phyloP scores from a whole-genome alignment of 2,113 vertebrate species.

The Callaeas wilsoni region DNA sequence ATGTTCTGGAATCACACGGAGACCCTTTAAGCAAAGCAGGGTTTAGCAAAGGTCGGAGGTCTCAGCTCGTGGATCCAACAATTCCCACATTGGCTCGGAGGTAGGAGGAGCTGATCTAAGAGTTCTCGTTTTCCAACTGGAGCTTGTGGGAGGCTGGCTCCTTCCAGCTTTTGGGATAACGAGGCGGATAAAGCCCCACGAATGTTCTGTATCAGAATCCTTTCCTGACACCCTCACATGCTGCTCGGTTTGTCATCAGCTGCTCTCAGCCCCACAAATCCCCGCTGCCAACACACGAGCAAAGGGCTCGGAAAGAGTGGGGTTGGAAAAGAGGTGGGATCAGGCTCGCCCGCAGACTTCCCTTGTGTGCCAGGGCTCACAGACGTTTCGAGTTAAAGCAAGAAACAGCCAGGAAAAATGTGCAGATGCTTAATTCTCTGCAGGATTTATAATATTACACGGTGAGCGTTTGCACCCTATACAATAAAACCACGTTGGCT shows the following conservation, averaged over 20 bases:
- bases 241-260: conserved; percentile 9
- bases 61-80: not conserved
- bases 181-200: not conserved
- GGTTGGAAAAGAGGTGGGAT: conserved; percentile 61
- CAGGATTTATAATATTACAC: conserved; percentile 70
- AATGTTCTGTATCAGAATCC: not conserved
- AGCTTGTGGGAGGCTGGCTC: not conserved
- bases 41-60: not conserved
- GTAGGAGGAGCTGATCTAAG: not conserved
- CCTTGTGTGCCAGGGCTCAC: conserved; percentile 45
- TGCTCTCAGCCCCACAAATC: not conserved
- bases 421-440: conserved; percentile 70
- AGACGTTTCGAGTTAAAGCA: conserved; percentile 67
- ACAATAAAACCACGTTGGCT: conserved; percentile 65
- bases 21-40: no score
- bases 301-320: conserved; percentile 34
- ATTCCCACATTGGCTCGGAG: not conserved
- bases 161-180: not conserved
- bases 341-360: conserved; percentile 60
- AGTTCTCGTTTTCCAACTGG: not conserved
- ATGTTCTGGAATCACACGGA: not conserved
- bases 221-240: not conserved
- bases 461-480: conserved; percentile 65
- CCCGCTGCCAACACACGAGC: not conserved
- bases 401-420: conserved; percentile 56